These are phyloP conservation scores for Nematostella vectensis DNA, from an alignment of 92 coral and sea anemone species.

Conservation along the genomic window DNA sequence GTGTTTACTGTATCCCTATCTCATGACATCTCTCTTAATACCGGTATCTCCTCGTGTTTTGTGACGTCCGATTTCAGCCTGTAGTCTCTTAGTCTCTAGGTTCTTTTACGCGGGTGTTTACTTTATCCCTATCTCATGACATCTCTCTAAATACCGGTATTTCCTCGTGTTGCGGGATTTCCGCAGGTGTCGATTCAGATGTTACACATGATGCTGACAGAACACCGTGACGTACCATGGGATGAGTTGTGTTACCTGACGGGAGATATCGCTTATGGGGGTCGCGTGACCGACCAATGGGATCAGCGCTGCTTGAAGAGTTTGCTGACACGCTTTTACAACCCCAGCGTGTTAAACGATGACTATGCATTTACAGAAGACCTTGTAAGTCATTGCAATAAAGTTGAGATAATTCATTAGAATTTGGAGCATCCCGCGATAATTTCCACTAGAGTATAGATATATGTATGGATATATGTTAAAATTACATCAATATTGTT, in stretches of 20 bases:
- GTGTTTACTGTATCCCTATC: too few species aligned
- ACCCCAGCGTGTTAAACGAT: slow-evolving; percentile 66
- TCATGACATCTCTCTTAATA: too few species aligned
- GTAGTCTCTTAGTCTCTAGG: too few species aligned
- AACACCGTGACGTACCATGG: slow-evolving; percentile 94
- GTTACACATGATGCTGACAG: slow-evolving; percentile 84
- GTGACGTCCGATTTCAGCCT: too few species aligned
- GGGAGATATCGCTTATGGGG: slow-evolving; percentile 93
- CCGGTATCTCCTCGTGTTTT: too few species aligned
- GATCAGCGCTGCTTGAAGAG: slow-evolving; percentile 91
- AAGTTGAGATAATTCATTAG: too few species aligned
- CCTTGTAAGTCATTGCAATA: slow-evolving; percentile 27
- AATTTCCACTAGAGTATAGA: neutral
- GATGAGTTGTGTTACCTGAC: slow-evolving; percentile 76
- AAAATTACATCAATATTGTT: too few species aligned
- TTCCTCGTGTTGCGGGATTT: too few species aligned
- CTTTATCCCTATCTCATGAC: too few species aligned
- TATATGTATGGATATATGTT: neutral
- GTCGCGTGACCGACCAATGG: slow-evolving; percentile 95
- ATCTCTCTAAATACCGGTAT: too few species aligned
- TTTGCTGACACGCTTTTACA: slow-evolving; percentile 66
- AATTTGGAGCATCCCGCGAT: neutral
- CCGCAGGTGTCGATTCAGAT: slow-evolving; percentile 83
- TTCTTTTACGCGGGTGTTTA: too few species aligned
- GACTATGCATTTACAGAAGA: slow-evolving; percentile 75